Percentiles rank a stretch among this genome's conserved stretches.
Evolutionary conservation across 2,797 vertebrate genomes (phyloP).

Genomic region (Erethizon dorsatum): DNA sequence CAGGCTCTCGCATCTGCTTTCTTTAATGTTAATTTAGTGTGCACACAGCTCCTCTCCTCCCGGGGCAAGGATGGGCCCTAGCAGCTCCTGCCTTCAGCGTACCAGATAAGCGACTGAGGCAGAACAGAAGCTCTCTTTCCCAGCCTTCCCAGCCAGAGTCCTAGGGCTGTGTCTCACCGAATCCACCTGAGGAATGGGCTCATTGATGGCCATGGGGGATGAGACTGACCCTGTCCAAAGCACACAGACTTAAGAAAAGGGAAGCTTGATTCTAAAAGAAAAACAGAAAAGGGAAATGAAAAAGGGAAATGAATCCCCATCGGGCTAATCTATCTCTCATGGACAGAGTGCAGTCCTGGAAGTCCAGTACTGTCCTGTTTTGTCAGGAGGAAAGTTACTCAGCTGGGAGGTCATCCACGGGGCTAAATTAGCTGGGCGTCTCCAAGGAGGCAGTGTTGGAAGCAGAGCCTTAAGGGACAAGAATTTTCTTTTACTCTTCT

Average conservation of each 20-base stretch:
- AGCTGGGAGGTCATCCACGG: neutral
- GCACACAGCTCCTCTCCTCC: neutral
- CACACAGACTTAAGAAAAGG: neutral
- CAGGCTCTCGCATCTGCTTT: neutral
- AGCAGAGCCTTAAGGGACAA: neutral
- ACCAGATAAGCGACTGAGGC: neutral
- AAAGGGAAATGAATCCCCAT: neutral
- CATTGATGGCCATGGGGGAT: neutral
- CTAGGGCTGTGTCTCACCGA: neutral
- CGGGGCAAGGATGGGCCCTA: neutral
- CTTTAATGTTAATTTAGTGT: neutral
- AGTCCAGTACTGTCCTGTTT: neutral
- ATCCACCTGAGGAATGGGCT: neutral
- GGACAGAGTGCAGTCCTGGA: neutral
- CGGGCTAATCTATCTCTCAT: neutral
- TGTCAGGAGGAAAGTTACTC: neutral
- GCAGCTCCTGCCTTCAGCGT: neutral
- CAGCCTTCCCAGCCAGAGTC: neutral
- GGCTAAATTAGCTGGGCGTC: neutral
- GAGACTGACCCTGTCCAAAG: neutral
- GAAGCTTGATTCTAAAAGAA: neutral
- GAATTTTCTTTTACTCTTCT: neutral
- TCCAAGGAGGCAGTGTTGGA: neutral
- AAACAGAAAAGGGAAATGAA: neutral
- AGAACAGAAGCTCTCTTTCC: neutral